Conservation (phyloP, 2,797 vertebrate species). For the Agapornis canus region DNA sequence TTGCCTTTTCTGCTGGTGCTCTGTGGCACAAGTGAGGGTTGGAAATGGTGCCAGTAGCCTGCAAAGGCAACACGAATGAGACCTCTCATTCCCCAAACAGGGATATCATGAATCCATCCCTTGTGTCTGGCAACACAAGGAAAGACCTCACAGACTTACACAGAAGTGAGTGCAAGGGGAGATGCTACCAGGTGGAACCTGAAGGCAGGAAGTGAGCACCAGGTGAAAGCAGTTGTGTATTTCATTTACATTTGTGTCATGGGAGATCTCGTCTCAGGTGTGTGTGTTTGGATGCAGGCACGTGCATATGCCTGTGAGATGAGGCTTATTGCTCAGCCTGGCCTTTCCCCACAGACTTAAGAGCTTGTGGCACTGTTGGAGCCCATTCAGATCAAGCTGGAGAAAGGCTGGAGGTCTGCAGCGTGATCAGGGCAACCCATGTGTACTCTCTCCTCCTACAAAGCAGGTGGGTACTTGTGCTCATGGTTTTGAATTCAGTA, state of each 20-base stretch:
- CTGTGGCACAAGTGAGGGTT: not conserved
- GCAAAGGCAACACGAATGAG: not conserved
- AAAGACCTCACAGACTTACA: not conserved
- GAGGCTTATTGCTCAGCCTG: not conserved
- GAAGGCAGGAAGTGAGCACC: not conserved
- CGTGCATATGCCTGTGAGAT: not conserved
- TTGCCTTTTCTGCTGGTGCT: not conserved
- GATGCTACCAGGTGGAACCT: not conserved
- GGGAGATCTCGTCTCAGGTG: not conserved
- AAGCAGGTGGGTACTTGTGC: not conserved
- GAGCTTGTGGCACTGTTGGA: not conserved
- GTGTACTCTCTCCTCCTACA: rapidly evolving
- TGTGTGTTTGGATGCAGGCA: not conserved
- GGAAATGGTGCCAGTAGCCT: not conserved
- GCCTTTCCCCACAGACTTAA: not conserved
- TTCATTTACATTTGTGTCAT: not conserved
- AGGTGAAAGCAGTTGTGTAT: not conserved
- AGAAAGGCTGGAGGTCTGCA: not conserved
- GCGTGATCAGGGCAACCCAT: not conserved
- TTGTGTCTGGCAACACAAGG: not conserved
- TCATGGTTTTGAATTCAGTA: not conserved
- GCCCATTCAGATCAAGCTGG: not conserved
- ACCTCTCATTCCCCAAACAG: not conserved
- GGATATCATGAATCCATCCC: not conserved
- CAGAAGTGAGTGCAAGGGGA: not conserved